phyloP scores from a whole-genome alignment of 2,797 vertebrate genomes.

The Chelon labrosus region DNA sequence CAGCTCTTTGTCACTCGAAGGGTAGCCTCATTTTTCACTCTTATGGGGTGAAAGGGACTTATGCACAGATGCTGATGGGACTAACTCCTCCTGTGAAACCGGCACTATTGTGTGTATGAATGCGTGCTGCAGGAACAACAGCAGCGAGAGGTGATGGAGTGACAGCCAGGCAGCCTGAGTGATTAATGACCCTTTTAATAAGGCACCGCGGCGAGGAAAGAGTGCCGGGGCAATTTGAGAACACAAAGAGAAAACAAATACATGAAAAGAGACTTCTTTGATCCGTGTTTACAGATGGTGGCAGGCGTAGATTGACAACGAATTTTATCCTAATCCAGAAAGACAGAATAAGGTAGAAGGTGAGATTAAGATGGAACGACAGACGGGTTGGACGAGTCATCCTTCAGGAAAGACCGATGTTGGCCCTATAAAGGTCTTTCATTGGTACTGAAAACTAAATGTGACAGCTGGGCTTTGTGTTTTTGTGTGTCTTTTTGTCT shows the following conservation, averaged over 20 bases:
- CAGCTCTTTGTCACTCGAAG: slow-evolving; percentile 57
- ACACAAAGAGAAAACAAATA: slow-evolving; percentile 11
- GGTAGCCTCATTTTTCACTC: slow-evolving; percentile 60
- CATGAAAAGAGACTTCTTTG: slow-evolving; percentile 4
- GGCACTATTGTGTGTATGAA: slow-evolving; percentile 27
- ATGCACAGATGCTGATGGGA: slow-evolving; percentile 51
- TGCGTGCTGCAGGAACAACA: slow-evolving; percentile 44
- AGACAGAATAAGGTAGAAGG: slow-evolving; percentile 23
- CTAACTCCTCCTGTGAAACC: slow-evolving; percentile 50
- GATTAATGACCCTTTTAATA: slow-evolving; percentile 73
- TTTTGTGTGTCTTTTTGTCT: slow-evolving; percentile 29
- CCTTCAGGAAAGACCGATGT: slow-evolving; percentile 13
- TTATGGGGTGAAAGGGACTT: slow-evolving; percentile 34
- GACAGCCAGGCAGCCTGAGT: slow-evolving; percentile 58
- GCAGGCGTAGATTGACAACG: slow-evolving; percentile 25
- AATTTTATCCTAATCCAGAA: slow-evolving; percentile 35
- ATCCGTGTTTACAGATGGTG: slow-evolving; percentile 3
- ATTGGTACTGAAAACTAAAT: slow-evolving; percentile 34
- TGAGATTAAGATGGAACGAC: slow-evolving; percentile 40
- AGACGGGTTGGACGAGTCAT: slow-evolving; percentile 22
- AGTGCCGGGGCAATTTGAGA: slow-evolving; percentile 47
- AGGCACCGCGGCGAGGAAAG: slow-evolving; percentile 50
- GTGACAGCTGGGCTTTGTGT: slow-evolving; percentile 24
- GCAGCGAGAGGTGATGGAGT: slow-evolving; percentile 52
- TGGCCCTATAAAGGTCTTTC: slow-evolving; percentile 19